phyloP scores from a whole-genome alignment of 1,140 invertebrate genomes.

The Drosophila orosa region DNA sequence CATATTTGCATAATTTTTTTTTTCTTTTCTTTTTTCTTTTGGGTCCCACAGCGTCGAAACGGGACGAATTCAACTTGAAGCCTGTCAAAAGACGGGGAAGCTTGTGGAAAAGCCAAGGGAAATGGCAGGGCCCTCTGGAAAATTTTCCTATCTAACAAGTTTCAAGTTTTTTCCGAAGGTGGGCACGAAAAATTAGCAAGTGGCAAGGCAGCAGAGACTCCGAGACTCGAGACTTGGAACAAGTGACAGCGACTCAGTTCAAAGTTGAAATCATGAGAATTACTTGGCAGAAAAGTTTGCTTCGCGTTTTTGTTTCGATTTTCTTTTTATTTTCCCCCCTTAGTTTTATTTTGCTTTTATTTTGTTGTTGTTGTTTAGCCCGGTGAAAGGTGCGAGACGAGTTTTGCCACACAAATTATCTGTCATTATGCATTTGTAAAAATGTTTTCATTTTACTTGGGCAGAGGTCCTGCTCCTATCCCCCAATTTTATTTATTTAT shows the following conservation, averaged over 20 bases:
- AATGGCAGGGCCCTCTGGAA: slow-evolving; percentile 22
- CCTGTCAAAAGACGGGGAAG: slow-evolving; percentile 46
- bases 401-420: slow-evolving; percentile 54
- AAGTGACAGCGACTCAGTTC: slow-evolving; percentile 49
- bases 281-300: slow-evolving; percentile 56
- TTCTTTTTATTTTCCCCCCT: slow-evolving; percentile 15
- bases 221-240: slow-evolving; percentile 20
- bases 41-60: slow-evolving; percentile 28
- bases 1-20: slow-evolving; percentile 69
- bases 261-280: slow-evolving; percentile 71
- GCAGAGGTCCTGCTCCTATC: not conserved
- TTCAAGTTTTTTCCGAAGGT: slow-evolving; percentile 51
- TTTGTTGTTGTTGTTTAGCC: slow-evolving; percentile 1
- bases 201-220: slow-evolving; percentile 9
- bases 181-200: slow-evolving; percentile 56
- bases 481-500: slow-evolving; percentile 44
- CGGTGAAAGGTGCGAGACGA: slow-evolving; percentile 44
- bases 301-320: slow-evolving; percentile 20
- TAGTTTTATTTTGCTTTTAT: slow-evolving; percentile 14
- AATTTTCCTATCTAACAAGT: slow-evolving; percentile 56
- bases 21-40: not conserved
- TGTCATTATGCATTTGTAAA: slow-evolving; percentile 56
- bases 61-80: slow-evolving; percentile 59
- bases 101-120: slow-evolving; percentile 10
- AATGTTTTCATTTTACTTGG: slow-evolving; percentile 42